phyloP scores from a whole-genome alignment of 2,113 vertebrate genomes.

The Propithecus coquereli region DNA sequence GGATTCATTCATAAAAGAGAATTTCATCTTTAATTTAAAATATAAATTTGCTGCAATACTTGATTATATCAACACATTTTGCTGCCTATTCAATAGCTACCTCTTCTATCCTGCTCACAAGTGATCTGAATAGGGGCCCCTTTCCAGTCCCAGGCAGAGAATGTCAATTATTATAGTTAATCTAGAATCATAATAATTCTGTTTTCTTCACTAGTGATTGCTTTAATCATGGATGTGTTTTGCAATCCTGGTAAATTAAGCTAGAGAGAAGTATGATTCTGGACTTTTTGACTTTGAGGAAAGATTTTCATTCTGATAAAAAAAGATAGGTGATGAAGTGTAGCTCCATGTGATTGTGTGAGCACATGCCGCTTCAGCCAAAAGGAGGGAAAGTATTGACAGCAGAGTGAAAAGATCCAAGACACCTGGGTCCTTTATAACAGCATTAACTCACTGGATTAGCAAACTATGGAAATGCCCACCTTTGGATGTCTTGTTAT shows the following conservation, averaged over 20 bases:
- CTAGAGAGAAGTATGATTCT: not conserved
- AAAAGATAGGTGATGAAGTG: not conserved
- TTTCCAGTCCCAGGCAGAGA: no score
- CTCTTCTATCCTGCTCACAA: not conserved
- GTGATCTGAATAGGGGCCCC: not conserved
- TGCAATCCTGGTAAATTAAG: not conserved
- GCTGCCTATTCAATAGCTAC: not conserved
- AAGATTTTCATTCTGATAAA: not conserved
- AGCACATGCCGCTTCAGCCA: not conserved
- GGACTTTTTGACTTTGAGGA: not conserved
- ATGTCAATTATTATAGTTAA: not conserved
- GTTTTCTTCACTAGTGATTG: not conserved
- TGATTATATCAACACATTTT: not conserved
- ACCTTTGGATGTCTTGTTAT: not conserved
- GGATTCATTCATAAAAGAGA: not conserved
- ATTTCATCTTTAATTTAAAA: not conserved
- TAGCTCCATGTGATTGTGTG: not conserved
- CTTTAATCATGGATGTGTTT: not conserved
- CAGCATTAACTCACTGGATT: not conserved
- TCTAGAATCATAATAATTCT: not conserved
- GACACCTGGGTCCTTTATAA: not conserved
- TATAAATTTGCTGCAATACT: not conserved
- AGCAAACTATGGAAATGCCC: not conserved
- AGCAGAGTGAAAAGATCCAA: not conserved
- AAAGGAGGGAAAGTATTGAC: not conserved